Percentiles rank a stretch among this genome's conserved stretches.
Conservation (phyloP, 2,888 invertebrate species). For the Tenthredo scrophulariae region DNA sequence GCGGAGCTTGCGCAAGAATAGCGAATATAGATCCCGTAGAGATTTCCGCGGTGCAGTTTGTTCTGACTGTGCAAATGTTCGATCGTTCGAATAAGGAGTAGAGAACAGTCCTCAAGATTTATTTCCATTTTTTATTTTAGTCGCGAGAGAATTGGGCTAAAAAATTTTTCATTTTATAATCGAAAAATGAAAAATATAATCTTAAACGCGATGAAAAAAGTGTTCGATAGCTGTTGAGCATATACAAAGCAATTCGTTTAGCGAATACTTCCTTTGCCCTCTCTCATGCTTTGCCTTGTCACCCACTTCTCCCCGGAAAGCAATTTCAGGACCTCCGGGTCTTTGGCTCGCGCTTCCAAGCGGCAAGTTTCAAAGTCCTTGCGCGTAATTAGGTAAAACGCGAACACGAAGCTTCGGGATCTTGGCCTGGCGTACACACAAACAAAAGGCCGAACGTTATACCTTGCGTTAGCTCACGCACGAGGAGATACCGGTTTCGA, state of each 20-base stretch:
- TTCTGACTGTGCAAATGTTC: neutral
- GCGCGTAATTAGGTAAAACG: constrained; percentile 49
- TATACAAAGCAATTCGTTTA: constrained; percentile 32
- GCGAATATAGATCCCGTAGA: constrained; percentile 8
- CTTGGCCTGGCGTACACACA: neutral
- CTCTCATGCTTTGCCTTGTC: constrained; percentile 35
- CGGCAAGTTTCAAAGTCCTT: constrained; percentile 51
- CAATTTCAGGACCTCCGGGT: constrained; percentile 46
- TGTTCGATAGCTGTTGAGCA: neutral
- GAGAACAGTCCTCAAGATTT: neutral
- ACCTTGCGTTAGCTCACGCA: constrained; percentile 29
- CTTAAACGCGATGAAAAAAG: neutral
- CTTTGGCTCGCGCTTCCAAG: constrained; percentile 45
- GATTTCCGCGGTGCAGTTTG: constrained; percentile 3
- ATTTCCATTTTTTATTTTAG: neutral
- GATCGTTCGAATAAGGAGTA: neutral
- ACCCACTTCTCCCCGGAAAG: constrained; percentile 46
- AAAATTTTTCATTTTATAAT: neutral
- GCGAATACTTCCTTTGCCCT: constrained; percentile 31
- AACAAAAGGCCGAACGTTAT: neutral
- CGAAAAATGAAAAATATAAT: neutral
- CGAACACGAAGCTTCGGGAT: constrained; percentile 27
- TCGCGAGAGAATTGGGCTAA: neutral
- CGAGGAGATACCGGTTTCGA: constrained; percentile 51
- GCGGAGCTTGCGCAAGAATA: neutral